Conservation (phyloP, 30 jellyfish, hydroid and myxozoan genomes). For the Aurelia aurita complex sp. Pacific region DNA sequence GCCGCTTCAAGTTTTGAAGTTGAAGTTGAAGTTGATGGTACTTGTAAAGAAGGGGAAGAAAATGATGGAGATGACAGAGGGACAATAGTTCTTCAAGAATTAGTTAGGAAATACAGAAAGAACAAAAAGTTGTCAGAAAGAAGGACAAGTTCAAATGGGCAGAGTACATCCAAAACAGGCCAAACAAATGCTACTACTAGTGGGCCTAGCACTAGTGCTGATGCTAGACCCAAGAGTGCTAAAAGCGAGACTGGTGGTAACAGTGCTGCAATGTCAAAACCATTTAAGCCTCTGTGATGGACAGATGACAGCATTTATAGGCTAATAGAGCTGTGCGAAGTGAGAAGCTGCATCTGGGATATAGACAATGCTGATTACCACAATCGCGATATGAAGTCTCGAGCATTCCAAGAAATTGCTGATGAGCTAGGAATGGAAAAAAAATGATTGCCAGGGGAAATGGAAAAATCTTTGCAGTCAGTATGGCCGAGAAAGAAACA, state of each 20-base stretch:
- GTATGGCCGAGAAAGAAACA: slow-evolving; percentile 1
- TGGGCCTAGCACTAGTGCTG: not conserved
- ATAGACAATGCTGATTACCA: no score
- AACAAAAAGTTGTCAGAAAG: not conserved
- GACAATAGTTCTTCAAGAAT: slow-evolving; percentile 8
- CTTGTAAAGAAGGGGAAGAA: not conserved
- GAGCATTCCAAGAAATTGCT: no score
- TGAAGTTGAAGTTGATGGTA: not conserved
- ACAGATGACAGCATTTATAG: no score
- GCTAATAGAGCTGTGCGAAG: no score
- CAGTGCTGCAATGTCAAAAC: no score
- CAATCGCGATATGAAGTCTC: no score
- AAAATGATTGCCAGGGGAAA: not conserved
- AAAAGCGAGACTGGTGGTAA: no score
- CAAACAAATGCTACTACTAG: slow-evolving; percentile 1
- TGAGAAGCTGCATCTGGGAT: no score
- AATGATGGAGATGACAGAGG: slow-evolving; percentile 25
- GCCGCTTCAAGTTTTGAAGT: not conserved
- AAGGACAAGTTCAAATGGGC: not conserved
- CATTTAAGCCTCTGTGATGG: no score
- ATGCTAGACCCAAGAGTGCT: no score
- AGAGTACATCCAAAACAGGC: slow-evolving; percentile 3
- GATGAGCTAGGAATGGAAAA: no score
- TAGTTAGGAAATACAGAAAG: slow-evolving; percentile 7
- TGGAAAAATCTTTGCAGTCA: not conserved